These are phyloP conservation scores for Lasioglossum malachurum DNA, from an alignment of 2,888 invertebrate genomes.

Conservation along the genomic window DNA sequence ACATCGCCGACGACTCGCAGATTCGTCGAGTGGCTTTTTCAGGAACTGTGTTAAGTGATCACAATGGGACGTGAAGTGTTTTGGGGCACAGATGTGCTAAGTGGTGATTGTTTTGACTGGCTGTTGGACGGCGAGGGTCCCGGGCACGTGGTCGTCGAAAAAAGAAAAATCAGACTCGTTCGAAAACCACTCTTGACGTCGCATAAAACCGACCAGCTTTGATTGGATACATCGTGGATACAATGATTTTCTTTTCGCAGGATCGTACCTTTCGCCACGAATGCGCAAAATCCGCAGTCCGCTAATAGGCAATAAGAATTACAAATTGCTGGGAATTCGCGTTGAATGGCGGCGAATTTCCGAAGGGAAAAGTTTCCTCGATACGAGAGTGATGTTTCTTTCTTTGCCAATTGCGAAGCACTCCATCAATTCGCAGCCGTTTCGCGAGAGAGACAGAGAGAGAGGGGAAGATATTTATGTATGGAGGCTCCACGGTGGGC, in stretches of 20 bases:
- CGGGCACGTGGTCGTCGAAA: conserved; percentile 28
- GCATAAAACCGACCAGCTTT: conserved; percentile 15
- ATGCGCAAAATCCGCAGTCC: neutral
- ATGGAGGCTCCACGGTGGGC: conserved; percentile 45
- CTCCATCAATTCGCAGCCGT: conserved; percentile 36
- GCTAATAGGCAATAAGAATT: neutral
- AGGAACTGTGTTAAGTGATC: conserved; percentile 58
- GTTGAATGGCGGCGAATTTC: neutral
- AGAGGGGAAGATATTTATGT: conserved; percentile 62
- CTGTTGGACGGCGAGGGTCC: conserved; percentile 27
- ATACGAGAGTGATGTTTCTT: conserved; percentile 35
- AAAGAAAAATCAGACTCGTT: conserved; percentile 49
- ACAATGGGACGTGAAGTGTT: conserved; percentile 53
- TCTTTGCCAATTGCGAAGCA: conserved; percentile 40
- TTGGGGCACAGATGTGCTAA: conserved; percentile 51
- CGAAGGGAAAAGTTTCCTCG: neutral
- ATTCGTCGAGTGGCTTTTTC: conserved; percentile 44
- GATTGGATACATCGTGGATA: neutral
- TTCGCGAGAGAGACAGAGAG: conserved; percentile 12
- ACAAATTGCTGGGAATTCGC: neutral
- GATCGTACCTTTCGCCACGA: neutral
- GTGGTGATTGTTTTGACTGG: conserved; percentile 57
- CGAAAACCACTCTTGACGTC: conserved; percentile 41
- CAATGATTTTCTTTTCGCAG: neutral
- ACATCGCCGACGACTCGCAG: conserved; percentile 29